Base-by-base conservation (phyloP, 2,888 invertebrate genomes). In the Nymphalis urticae region DNA sequence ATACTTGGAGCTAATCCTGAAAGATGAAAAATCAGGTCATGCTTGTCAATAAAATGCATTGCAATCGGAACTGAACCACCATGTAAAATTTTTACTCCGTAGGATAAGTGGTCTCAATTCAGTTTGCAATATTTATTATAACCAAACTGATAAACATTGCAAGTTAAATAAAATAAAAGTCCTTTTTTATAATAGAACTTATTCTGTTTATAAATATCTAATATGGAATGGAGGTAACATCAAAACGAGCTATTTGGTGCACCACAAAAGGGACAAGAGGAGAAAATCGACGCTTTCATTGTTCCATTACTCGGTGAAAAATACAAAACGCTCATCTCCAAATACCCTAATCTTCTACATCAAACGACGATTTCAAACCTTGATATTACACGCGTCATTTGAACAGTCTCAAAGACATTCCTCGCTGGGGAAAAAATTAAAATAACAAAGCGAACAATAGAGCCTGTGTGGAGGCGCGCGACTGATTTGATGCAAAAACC, bases 311-410 rank as follows among this genome's bases (percentile, higher is more conserved):
- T 86, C 82, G 82, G 82, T 84, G 85, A 89, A 89, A 90, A 90
- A 88, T 88, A 88, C 73, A 76, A 73, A 77, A 75, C 73, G 74
- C 85, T 86, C 84, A 85, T 86, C 83, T 80, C 76, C 84, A 82
- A 87, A 88, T 86, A 85, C 86, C 85, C 85, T 85, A 87, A 90
- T 90, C 89, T 90, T 81, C 77, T 80, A 91, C 90, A 90, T 91
- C 90, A 91, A 92, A 91, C 89, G 83, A 77, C 75, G 80, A 84
- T 83, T 80, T 79, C 83, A 86, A 87, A 85, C 85, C 86, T 86
- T 86, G 84, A 89, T 90, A 90, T 92, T 91, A 89, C 90, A 91
- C 87, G 90, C 91, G 82, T 91, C 91, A 92, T 92, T 92, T 90
- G 87, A 90, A 85, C 85, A 84, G 84, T 88, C 84, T 91, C 92